Base-by-base conservation (phyloP, 2,797 vertebrate genomes). In the Loriculus beryllinus region DNA sequence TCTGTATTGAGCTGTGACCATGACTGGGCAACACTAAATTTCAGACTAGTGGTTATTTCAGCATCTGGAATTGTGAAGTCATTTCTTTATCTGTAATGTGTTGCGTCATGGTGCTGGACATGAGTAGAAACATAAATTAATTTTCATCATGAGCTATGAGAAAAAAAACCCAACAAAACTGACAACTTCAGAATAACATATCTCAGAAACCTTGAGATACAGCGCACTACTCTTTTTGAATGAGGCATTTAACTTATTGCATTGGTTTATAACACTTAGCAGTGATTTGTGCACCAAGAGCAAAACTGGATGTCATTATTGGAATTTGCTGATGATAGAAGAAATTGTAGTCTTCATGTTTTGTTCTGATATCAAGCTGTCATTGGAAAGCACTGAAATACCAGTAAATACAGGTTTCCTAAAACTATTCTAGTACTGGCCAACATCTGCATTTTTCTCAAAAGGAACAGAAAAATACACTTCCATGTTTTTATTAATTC, bases 101-200 rank as follows among this genome's bases (percentile, higher is more conserved):
- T n/a, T 28, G 52, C 43, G 71, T 13, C 10, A 9, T 4, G 10
- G 25, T 31, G 45, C 63, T 62, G 64, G 22, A 29, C 37, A 33
- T 7, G 26, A 67, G 22, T 26, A 65, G 51, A 60, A 75, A 45
- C 25, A n/a, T 54, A 28, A 31, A 39, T 40, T 37, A 35, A 7
- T 35, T 78, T 64, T 31, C 45, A 63, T 31, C 47, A 25, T 14
- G 40, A 56, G 19, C 42, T 37, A 25, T 14, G 20, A 69, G 54
- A 19, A 84, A 87, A 65, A 67, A 67, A 62, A 0, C 9, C 12
- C 54, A 35, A 56, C n/a, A 56, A 56, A 56, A 33, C 54, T 21
- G 15, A 16, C n/a, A 33, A 35, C 39, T 31, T 16, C 35, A 39
- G 57, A 68, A 40, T n/a, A 64, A 25, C 0, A 0, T 3, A 8